phyloP scores from a whole-genome alignment of 1,140 invertebrate species.

The Microplitis mediator region DNA sequence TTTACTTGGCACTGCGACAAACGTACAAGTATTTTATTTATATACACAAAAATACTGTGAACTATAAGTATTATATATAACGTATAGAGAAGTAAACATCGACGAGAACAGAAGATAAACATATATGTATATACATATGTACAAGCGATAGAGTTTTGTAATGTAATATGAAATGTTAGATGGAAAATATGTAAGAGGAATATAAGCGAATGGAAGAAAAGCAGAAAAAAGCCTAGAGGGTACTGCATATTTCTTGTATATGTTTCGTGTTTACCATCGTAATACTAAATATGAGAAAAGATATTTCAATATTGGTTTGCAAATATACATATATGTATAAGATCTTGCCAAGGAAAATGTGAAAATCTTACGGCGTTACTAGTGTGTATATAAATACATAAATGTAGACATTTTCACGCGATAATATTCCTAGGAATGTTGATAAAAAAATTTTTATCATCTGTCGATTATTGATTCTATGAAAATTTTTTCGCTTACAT shows the following conservation, averaged over 20 bases:
- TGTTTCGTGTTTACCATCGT: slow-evolving; percentile 39
- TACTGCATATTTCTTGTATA: neutral
- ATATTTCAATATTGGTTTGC: slow-evolving; percentile 55
- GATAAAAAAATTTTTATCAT: neutral
- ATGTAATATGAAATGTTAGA: neutral
- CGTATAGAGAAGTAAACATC: neutral
- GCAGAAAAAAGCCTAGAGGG: neutral
- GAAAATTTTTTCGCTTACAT: neutral
- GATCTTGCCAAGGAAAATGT: neutral
- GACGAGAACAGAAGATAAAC: neutral
- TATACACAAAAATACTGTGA: neutral
- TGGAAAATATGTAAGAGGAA: neutral
- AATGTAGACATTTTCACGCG: neutral
- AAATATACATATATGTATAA: slow-evolving; percentile 35
- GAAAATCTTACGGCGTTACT: neutral
- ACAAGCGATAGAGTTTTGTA: neutral
- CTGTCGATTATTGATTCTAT: neutral
- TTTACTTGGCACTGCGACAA: no score
- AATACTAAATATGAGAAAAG: slow-evolving; percentile 52
- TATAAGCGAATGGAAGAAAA: neutral
- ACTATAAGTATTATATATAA: no score
- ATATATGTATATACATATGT: neutral
- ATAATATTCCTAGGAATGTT: no score
- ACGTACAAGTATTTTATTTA: neutral
- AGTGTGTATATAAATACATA: neutral